Evolutionary conservation across 2,113 vertebrate genomes (phyloP).

Genomic region (Oncorhynchus kisutch): DNA sequence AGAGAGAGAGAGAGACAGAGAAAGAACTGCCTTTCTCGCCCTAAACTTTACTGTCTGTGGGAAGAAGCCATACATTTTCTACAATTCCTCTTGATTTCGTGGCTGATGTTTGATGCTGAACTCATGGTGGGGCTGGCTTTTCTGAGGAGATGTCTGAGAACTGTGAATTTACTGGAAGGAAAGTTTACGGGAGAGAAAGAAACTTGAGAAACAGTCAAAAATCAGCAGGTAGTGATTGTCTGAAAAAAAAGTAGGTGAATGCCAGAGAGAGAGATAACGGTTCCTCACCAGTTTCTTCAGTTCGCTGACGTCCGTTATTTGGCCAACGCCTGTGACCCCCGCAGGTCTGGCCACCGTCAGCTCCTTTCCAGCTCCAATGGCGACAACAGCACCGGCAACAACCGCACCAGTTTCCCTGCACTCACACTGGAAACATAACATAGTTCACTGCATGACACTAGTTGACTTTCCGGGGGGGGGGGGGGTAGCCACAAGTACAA

Average conservation of each 20-base stretch:
- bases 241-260: background rate
- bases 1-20: constrained; percentile 57
- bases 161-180: constrained; percentile 1
- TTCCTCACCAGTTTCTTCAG: constrained; percentile 67
- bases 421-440: constrained; percentile 55
- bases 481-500: too few species aligned
- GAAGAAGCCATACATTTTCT: constrained; percentile 56
- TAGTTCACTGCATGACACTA: background rate
- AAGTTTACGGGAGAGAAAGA: constrained; percentile 30
- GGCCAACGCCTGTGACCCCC: constrained; percentile 39
- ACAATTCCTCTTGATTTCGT: constrained; percentile 59
- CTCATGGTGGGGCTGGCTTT: constrained; percentile 21
- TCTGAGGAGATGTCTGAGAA: constrained; percentile 6
- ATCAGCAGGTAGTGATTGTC: constrained; percentile 29
- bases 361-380: constrained; percentile 38
- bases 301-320: constrained; percentile 54
- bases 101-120: constrained; percentile 41
- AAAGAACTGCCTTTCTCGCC: constrained; percentile 18
- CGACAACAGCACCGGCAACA: constrained; percentile 14
- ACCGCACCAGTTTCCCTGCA: constrained; percentile 32
- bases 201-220: constrained; percentile 7
- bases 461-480: background rate
- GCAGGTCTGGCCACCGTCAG: constrained; percentile 35
- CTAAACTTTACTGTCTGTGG: constrained; percentile 46
- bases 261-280: background rate